Conservation (phyloP, 2,797 vertebrate genomes). For the Tarsius wallacei region DNA sequence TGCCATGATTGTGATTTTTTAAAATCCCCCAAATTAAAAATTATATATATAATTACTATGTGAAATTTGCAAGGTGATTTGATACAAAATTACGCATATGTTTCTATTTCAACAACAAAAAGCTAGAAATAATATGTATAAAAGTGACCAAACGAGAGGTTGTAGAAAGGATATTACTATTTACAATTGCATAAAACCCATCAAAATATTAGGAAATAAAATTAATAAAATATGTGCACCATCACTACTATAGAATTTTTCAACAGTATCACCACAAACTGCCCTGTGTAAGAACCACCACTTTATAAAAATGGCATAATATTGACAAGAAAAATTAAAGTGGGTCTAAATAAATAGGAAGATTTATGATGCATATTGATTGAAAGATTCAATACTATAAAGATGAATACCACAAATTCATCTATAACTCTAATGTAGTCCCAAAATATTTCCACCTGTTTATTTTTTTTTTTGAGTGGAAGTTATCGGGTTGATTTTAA, state of each 20-base stretch:
- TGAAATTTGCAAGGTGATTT: neutral
- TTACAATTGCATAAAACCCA: neutral
- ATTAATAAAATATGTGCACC: neutral
- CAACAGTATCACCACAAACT: neutral
- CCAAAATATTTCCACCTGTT: neutral
- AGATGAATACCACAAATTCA: neutral
- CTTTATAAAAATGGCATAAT: neutral
- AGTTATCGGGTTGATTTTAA: neutral
- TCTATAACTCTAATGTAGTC: neutral
- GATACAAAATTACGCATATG: neutral
- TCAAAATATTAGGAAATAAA: constrained; percentile 3
- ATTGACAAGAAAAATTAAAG: neutral
- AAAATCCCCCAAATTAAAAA: constrained; percentile 10
- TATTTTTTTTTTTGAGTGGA: neutral
- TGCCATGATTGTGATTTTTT: neutral
- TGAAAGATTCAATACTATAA: neutral
- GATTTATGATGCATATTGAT: neutral
- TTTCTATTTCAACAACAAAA: neutral
- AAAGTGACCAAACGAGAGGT: neutral
- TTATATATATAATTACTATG: neutral
- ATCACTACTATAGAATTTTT: neutral
- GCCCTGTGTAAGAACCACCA: neutral
- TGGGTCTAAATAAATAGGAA: neutral
- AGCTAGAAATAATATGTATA: neutral
- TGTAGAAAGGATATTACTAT: neutral